phyloP scores from a whole-genome alignment of 2,888 invertebrate genomes.

The Morinoia aosen region DNA sequence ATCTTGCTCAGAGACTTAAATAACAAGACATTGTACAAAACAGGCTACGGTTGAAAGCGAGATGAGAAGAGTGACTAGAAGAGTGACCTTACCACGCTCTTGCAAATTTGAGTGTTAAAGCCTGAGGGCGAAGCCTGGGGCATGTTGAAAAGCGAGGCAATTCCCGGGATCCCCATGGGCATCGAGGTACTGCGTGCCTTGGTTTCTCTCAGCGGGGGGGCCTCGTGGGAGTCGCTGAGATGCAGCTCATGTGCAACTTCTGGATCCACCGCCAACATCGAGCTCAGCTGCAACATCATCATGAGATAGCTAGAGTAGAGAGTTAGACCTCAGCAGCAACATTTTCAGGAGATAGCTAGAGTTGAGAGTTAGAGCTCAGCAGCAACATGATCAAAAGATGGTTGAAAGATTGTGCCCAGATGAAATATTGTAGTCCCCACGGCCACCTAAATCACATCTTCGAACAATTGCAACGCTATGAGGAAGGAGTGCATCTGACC shows the following conservation, averaged over 20 bases:
- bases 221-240: neutral
- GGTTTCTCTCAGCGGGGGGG: neutral
- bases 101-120: conserved; percentile 53
- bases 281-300: conserved; percentile 21
- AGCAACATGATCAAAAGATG: neutral
- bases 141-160: conserved; percentile 57
- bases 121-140: conserved; percentile 31
- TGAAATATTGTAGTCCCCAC: too few relatives aligned
- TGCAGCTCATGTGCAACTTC: conserved; percentile 27
- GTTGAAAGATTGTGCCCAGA: too few relatives aligned
- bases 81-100: conserved; percentile 24
- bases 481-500: neutral
- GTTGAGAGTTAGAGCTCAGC: neutral
- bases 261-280: neutral
- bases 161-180: conserved; percentile 59
- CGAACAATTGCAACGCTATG: too few relatives aligned
- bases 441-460: too few relatives aligned
- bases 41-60: neutral
- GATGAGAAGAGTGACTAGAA: neutral
- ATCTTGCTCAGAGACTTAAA: neutral
- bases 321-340: neutral
- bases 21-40: neutral
- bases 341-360: neutral
- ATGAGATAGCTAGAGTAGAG: neutral
- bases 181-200: conserved; percentile 15